Percentiles rank a stretch among this genome's conserved stretches.
These are phyloP conservation scores for Sanderia malayensis DNA, from an alignment of 30 jellyfish, hydroid and myxozoan genomes.

Conservation along the genomic window DNA sequence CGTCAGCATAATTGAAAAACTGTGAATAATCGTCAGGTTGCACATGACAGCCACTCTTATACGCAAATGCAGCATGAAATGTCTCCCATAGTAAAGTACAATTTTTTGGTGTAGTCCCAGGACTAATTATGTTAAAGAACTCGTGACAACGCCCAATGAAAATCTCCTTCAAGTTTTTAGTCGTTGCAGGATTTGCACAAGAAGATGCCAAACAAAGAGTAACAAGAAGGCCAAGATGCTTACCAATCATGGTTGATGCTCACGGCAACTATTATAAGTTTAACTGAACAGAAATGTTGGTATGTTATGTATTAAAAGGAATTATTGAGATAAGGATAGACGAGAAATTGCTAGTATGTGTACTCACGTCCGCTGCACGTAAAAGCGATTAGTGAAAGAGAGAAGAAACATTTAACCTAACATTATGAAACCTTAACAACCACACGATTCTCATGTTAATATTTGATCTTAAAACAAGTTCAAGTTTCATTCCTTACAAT, in stretches of 20 bases:
- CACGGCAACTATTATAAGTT: no score
- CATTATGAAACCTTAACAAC: no score
- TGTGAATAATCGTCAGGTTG: slow-evolving; percentile 3
- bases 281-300: no score
- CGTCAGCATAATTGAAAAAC: slow-evolving; percentile 7
- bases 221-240: background rate
- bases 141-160: slow-evolving; percentile 18
- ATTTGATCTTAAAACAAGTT: no score
- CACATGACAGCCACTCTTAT: slow-evolving; percentile 3
- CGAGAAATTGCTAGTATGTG: no score
- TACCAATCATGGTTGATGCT: background rate
- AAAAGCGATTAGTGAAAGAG: no score
- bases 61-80: slow-evolving; percentile 12
- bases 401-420: no score
- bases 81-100: slow-evolving; percentile 9
- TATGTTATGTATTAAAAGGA: no score
- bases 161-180: slow-evolving; percentile 4
- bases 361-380: no score
- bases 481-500: no score
- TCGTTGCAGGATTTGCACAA: background rate
- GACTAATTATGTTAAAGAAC: background rate
- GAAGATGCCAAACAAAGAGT: background rate
- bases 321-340: no score
- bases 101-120: background rate
- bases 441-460: no score